Evolutionary conservation across 2,888 invertebrate species (phyloP).

Genomic region (Hemithea aestivaria): DNA sequence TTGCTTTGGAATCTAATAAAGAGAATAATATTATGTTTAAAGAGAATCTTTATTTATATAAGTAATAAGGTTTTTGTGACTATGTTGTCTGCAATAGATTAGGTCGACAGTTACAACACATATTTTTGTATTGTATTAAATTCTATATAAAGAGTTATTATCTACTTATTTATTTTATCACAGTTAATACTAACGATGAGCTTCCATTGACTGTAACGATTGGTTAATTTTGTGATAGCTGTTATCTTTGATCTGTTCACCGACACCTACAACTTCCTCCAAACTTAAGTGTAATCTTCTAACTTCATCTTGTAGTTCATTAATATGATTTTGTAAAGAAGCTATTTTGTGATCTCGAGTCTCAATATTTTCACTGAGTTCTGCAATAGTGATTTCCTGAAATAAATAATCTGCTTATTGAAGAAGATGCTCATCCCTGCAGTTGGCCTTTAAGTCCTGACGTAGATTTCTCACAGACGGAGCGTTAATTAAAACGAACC

Average conservation of each 20-base stretch:
- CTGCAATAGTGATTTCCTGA: conserved; percentile 51
- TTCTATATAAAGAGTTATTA: no score
- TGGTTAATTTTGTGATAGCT: conserved; percentile 48
- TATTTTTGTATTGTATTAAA: no score
- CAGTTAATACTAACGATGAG: conserved; percentile 59
- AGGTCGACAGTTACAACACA: no score
- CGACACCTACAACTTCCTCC: conserved; percentile 43
- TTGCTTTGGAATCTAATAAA: conserved; percentile 58
- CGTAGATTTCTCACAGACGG: no score
- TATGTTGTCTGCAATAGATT: no score
- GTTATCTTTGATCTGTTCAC: conserved; percentile 51
- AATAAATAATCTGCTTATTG: conserved; percentile 20
- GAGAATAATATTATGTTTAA: background rate
- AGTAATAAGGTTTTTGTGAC: no score
- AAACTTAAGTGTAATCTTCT: conserved; percentile 46
- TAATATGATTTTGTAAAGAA: conserved; percentile 63
- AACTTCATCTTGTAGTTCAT: conserved; percentile 60
- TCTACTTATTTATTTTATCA: no score
- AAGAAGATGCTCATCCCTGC: conserved; percentile 1
- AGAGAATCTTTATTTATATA: no score
- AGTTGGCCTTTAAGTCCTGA: no score
- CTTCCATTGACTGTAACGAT: conserved; percentile 54
- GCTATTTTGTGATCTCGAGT: conserved; percentile 56
- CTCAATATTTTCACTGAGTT: conserved; percentile 47
- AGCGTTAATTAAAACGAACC: no score